Base-by-base conservation (phyloP, 2,888 invertebrate genomes). In the Phyto melanocephala region DNA sequence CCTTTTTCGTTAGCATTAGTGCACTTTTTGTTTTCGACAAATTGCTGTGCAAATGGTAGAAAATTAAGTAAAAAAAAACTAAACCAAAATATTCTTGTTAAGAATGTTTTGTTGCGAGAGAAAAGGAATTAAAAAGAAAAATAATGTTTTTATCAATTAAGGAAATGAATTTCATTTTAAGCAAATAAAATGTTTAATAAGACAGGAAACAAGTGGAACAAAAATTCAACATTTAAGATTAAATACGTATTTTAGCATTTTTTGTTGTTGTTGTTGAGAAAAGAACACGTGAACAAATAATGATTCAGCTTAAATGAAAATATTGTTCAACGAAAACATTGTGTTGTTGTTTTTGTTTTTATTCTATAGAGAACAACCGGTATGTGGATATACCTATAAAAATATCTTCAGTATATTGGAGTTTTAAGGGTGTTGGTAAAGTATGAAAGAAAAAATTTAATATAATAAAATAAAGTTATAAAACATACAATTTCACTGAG, bases 121-220 rank as follows among this genome's bases (percentile, higher is more conserved):
- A 20, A n/a, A 42, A 42, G 24, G 28, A 28, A 11, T 15, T 15
- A 58, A 28, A 45, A 28, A 24, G 28, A 28, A 17, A 15, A 63
- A 45, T 28, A 60, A 35, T 24, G n/a, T 13, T 35, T 58, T n/a
- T 22, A 47, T 58, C 37, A 58, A 60, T 71, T 47, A 71, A 35
- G 24, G 6, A 71, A 71, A 71, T 58, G 20, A 42, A 28, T 45
- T 45, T 11, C 11, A n/a, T 47, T 35, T 37, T 2, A 35, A 58
- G 24, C 24, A 47, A 17, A 71, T 71, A 56, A 45, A 42, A 15
- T 68, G 52, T 10, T 45, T 6, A 70, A 56, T 45, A 70, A 52
- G 52, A 13, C 8, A 45, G 1, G 7, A 33, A 33, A 33, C 33
- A 33, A 33, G 7, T 33, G n/a, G n/a, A 33, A 68, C n/a, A 56